Evolutionary conservation across 92 coral and sea anemone genomes (phyloP).

Genomic region (Virgularia gustaviana): DNA sequence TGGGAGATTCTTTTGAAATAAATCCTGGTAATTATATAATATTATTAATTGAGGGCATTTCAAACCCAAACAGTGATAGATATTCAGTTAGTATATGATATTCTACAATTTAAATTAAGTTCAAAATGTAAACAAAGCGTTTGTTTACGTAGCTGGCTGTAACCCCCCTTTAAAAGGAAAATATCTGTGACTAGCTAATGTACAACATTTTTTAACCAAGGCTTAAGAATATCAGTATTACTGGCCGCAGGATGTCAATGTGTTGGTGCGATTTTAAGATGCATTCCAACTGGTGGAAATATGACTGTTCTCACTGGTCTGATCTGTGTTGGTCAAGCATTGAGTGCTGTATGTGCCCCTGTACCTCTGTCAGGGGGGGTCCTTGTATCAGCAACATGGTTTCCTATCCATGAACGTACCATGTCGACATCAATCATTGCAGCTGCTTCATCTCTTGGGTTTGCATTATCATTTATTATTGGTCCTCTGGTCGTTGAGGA

Average conservation of each 20-base stretch:
- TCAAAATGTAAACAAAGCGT: too few species aligned
- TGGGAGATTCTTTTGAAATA: too few species aligned
- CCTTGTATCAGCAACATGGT: slow-evolving; percentile 96
- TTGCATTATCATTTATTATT: slow-evolving; percentile 72
- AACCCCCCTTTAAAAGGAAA: too few species aligned
- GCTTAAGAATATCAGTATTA: slow-evolving; percentile 75
- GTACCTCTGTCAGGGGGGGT: slow-evolving; percentile 82
- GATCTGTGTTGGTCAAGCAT: slow-evolving; percentile 75
- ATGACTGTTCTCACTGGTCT: slow-evolving; percentile 55
- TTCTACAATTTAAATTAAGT: too few species aligned
- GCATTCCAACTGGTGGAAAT: slow-evolving; percentile 67
- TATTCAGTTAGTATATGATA: too few species aligned
- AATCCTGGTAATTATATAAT: too few species aligned
- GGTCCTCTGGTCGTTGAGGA: slow-evolving; percentile 92
- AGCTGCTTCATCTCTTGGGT: slow-evolving; percentile 77
- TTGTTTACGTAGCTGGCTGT: too few species aligned
- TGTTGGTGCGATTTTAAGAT: slow-evolving; percentile 67
- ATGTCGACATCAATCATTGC: slow-evolving; percentile 94
- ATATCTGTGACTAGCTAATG: too few species aligned
- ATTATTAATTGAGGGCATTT: too few species aligned
- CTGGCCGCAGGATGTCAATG: slow-evolving; percentile 68
- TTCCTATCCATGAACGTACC: slow-evolving; percentile 91
- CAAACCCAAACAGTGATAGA: too few species aligned
- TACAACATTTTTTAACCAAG: too few species aligned
- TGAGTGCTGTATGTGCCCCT: slow-evolving; percentile 82